Base-by-base conservation (phyloP, 2,888 invertebrate genomes). In the Ichneumon xanthorius region DNA sequence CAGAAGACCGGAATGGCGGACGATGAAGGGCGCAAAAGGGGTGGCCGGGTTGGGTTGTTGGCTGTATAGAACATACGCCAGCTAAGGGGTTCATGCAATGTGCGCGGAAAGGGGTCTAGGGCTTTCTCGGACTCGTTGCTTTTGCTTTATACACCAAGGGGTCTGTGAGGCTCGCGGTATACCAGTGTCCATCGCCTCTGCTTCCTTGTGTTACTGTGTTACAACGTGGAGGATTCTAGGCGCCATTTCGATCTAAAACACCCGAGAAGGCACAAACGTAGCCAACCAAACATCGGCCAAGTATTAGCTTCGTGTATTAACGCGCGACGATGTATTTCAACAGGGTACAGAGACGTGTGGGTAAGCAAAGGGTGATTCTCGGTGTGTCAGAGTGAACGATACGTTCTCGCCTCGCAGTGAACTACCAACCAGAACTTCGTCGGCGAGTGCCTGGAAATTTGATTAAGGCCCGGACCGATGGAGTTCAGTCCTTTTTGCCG, bases 401-500 rank as follows among this genome's bases (percentile, higher is more conserved):
- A 71, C 37, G 37, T 70, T 78, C 48, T 78, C 58, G 70, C 68
- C 68, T 70, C 78, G 45, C 48, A 58, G 53, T 48, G 50, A 22
- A 37, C 77, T 70, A 50, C n/a, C 14, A 30, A 70, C 53, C 61
- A 55, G 68, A 63, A 22, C 65, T 71, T 78, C 16, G 50, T 58
- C 67, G 76, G 80, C 84, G 87, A 91, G 91, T 90, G 91, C 88
- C 84, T 79, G 85, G 86, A 90, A 90, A 91, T 92, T 92, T 88
- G 90, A 92, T 92, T 92, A 91, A 77, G 48, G 78, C 67, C 55
- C 6, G 26, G 45, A 14, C 55, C 45, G 48, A 45, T 61, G 53
- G 72, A 58, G 19, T 58, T 58, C 71, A 22, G 58, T 53, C 65
- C 67, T 82, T 82, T 72, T 72, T 68, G 82, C 19, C 50, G 71